Evolutionary conservation across 2,888 invertebrate species (phyloP).

Genomic region (Ceriagrion tenellum): DNA sequence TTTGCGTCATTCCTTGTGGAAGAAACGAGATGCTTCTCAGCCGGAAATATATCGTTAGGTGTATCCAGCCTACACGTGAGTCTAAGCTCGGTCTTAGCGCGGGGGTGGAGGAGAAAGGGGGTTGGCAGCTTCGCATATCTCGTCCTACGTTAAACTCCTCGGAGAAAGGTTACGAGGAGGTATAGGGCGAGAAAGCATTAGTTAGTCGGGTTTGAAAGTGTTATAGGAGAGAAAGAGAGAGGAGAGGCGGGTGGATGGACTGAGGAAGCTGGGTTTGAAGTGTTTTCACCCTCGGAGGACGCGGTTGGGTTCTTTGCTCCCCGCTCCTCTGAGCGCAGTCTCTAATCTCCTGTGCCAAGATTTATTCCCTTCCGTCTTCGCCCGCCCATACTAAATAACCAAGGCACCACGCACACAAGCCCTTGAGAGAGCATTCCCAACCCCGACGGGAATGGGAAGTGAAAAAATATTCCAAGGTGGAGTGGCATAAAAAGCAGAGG

Average conservation of each 20-base stretch:
- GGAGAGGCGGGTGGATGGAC: not conserved
- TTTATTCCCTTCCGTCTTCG: not conserved
- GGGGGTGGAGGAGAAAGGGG: not conserved
- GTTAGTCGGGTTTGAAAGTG: not conserved
- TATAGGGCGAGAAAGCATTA: not conserved
- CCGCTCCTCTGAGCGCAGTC: not conserved
- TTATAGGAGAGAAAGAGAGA: not conserved
- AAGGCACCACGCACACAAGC: not conserved
- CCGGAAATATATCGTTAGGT: conserved; percentile 46
- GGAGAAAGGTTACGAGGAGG: not conserved
- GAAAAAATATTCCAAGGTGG: not conserved
- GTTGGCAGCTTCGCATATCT: conserved; percentile 40
- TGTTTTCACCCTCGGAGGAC: conserved; percentile 40
- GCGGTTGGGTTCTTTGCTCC: not conserved
- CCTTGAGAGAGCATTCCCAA: not conserved
- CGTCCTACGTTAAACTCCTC: not conserved
- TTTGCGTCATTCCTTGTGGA: not conserved
- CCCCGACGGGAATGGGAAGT: too few relatives aligned
- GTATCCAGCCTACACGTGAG: not conserved
- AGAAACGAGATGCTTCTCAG: conserved; percentile 14
- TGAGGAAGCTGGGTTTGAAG: not conserved
- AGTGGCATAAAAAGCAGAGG: not conserved
- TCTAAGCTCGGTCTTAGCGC: not conserved
- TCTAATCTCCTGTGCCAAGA: not conserved
- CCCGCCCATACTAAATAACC: conserved; percentile 4